Conservation (phyloP, 2,113 vertebrate species). For the Epinephelus cyanopodus region DNA sequence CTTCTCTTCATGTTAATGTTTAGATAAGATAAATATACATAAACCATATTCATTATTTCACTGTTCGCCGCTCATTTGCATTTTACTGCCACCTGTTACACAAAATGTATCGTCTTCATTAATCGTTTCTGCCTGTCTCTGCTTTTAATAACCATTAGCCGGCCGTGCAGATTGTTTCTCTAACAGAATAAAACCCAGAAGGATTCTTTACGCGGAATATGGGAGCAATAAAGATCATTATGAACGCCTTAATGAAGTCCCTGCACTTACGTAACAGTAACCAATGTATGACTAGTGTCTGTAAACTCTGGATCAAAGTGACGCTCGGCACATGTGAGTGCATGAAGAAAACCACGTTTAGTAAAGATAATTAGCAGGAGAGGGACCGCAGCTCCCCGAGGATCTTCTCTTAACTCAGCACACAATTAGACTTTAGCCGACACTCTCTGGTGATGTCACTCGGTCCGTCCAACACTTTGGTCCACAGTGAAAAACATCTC, state of each 20-base stretch:
- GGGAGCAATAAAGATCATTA: slow-evolving; percentile 21
- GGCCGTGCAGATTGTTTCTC: not conserved
- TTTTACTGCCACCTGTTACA: slow-evolving; percentile 16
- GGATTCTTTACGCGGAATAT: not conserved
- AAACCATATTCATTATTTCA: slow-evolving; percentile 20
- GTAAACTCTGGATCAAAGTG: slow-evolving; percentile 39
- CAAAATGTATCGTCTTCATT: slow-evolving; percentile 11
- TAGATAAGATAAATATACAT: slow-evolving; percentile 3
- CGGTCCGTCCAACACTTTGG: not conserved
- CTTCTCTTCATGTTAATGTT: not conserved
- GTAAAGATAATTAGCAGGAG: slow-evolving; percentile 26
- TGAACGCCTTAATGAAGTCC: slow-evolving; percentile 26
- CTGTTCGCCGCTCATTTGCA: not conserved
- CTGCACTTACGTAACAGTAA: slow-evolving; percentile 27
- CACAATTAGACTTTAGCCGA: not conserved
- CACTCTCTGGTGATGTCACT: not conserved
- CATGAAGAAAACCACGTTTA: not conserved
- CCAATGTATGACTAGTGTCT: slow-evolving; percentile 29
- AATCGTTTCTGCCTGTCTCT: not conserved
- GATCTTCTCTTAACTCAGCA: not conserved
- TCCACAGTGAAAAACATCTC: not conserved
- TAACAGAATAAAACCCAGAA: slow-evolving; percentile 3
- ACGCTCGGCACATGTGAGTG: no score
- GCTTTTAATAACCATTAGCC: not conserved
- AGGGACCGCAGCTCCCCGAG: slow-evolving; percentile 19